A percentile compares a stretch with the other conserved stretches of the same genome.
Conservation (phyloP, 2,888 invertebrate species). For the Chrysolina haemoptera region DNA sequence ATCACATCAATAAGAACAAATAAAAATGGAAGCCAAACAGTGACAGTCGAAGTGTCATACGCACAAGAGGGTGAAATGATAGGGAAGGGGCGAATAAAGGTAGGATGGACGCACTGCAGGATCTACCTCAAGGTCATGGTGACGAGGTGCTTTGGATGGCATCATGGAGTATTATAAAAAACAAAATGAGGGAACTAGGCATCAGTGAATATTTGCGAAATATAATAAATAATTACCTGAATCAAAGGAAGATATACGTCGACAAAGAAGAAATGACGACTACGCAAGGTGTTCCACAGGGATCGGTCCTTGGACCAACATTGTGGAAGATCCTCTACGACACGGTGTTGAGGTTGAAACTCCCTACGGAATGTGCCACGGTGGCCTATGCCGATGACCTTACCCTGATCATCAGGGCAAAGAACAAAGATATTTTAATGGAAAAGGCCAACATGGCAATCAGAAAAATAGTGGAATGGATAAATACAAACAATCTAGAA, state of each 20-base stretch:
- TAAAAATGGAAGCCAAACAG: not conserved
- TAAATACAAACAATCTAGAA: not conserved
- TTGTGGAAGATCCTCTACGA: not conserved
- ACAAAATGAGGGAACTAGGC: too few species aligned
- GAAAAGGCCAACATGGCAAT: not conserved
- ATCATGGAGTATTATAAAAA: too few species aligned
- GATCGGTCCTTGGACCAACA: not conserved
- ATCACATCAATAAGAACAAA: not conserved
- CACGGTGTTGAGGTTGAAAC: not conserved
- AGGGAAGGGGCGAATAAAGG: slow-evolving; percentile 8
- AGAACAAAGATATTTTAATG: not conserved
- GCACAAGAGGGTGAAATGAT: not conserved
- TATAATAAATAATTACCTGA: too few species aligned
- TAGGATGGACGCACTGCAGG: slow-evolving; percentile 19
- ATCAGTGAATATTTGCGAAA: too few species aligned
- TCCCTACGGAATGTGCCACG: not conserved
- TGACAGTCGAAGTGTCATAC: not conserved
- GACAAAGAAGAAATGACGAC: too few species aligned
- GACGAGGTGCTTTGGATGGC: slow-evolving; percentile 5
- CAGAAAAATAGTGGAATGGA: not conserved
- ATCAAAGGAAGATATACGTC: too few species aligned
- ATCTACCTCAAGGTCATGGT: not conserved
- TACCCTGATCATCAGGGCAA: not conserved
- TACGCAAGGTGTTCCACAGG: not conserved
- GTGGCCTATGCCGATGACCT: not conserved